Conservation (phyloP, 2,888 invertebrate species). For the Acanthosepion pharaonis region DNA sequence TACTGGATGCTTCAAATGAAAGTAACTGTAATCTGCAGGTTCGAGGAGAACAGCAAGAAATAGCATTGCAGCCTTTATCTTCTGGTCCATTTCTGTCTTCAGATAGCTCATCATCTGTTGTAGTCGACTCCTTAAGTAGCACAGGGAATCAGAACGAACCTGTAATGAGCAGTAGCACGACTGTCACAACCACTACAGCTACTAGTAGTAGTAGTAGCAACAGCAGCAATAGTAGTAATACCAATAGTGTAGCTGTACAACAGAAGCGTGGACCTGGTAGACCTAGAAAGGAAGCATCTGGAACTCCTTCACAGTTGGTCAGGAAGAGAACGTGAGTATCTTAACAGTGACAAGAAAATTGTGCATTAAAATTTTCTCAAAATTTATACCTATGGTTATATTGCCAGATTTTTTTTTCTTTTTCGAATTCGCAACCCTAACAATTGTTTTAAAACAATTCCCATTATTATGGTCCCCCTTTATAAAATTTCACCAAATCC, state of each 20-base stretch:
- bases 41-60: neutral
- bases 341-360: neutral
- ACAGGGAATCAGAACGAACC: neutral
- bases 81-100: conserved; percentile 9
- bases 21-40: neutral
- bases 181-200: neutral
- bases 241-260: neutral
- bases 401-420: too few species aligned
- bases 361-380: neutral
- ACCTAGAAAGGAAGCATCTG: conserved; percentile 40
- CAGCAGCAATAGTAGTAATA: neutral
- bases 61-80: neutral
- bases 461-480: too few species aligned
- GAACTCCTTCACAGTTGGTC: conserved; percentile 41
- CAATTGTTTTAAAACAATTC: too few species aligned
- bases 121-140: neutral
- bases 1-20: neutral
- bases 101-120: conserved; percentile 8
- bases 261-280: conserved; percentile 45
- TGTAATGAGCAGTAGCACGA: neutral
- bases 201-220: neutral
- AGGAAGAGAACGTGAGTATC: conserved; percentile 45
- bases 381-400: neutral
- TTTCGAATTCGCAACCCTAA: too few species aligned
- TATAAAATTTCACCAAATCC: neutral